phyloP scores from a whole-genome alignment of 2,888 invertebrate species.

The Gandaritis pyraliata region DNA sequence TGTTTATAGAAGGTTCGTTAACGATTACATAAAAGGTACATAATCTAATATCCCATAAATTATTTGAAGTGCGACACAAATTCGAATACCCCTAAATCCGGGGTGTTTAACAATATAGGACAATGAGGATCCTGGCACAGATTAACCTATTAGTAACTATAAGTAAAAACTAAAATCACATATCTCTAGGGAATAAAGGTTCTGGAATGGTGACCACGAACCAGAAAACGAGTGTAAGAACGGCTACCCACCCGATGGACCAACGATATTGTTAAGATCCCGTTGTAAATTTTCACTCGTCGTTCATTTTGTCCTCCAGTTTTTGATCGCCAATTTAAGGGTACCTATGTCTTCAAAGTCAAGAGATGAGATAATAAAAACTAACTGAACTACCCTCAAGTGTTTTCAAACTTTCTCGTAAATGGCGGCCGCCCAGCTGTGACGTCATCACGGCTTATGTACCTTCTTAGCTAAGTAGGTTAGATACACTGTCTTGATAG shows the following conservation, averaged over 20 bases:
- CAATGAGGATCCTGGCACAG: conserved; percentile 16
- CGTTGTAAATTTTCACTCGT: too few species aligned
- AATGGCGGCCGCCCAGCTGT: background rate
- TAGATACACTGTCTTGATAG: background rate
- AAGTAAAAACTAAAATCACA: too few species aligned
- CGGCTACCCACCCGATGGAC: too few species aligned
- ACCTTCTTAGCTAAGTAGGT: conserved; percentile 1
- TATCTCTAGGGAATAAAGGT: too few species aligned
- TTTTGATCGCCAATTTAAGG: too few species aligned
- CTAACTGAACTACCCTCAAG: background rate
- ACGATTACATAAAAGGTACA: conserved; percentile 21
- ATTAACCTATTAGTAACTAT: too few species aligned
- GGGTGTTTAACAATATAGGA: conserved; percentile 23
- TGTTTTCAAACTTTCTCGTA: background rate
- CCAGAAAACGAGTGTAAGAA: too few species aligned
- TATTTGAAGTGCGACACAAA: conserved; percentile 23
- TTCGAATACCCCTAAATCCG: conserved; percentile 19
- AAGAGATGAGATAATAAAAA: background rate
- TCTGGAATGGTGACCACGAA: too few species aligned
- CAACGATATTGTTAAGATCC: too few species aligned
- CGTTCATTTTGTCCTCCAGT: too few species aligned
- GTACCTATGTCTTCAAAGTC: background rate
- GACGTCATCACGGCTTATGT: background rate
- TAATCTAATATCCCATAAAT: conserved; percentile 32
- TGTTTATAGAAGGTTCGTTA: conserved; percentile 13